Percentiles rank a stretch among this genome's conserved stretches.
These are phyloP conservation scores for Myotis planiceps DNA, from an alignment of 2,797 vertebrate species.

Conservation along the genomic window DNA sequence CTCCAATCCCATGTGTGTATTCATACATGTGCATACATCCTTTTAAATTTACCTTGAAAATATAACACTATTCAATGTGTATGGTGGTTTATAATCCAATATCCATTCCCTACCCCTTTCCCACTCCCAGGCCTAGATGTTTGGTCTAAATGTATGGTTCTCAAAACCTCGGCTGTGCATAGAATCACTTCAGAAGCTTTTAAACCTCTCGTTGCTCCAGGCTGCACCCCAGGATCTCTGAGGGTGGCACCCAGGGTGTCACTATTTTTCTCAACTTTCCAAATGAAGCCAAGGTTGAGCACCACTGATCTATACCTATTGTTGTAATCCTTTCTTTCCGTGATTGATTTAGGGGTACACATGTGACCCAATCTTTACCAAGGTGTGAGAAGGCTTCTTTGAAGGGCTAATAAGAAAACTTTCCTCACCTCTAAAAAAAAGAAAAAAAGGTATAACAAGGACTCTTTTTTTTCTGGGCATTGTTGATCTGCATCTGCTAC, in stretches of 20 bases:
- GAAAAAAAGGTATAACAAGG: not conserved
- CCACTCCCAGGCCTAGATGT: not conserved
- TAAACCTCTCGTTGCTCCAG: not conserved
- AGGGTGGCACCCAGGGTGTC: not conserved
- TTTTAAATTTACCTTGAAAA: slow-evolving; percentile 26
- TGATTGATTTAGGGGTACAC: not conserved
- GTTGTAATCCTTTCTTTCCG: not conserved
- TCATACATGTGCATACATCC: not conserved
- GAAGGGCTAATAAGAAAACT: not conserved
- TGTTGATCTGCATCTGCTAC: not conserved
- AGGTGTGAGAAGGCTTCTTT: not conserved
- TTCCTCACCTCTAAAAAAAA: not conserved
- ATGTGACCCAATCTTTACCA: not conserved
- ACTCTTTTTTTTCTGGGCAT: not conserved
- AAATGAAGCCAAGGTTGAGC: slow-evolving; percentile 5
- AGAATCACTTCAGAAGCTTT: not conserved
- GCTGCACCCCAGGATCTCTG: not conserved
- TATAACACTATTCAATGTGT: not conserved
- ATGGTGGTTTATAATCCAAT: not conserved
- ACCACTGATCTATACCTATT: not conserved
- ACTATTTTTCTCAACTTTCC: slow-evolving; percentile 10
- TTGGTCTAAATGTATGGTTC: slow-evolving; percentile 8
- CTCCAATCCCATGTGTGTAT: not conserved
- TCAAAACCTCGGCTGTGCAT: not conserved
- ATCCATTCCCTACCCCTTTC: not conserved